Conservation (phyloP, 2,888 invertebrate genomes). For the Drosophila demipolita region DNA sequence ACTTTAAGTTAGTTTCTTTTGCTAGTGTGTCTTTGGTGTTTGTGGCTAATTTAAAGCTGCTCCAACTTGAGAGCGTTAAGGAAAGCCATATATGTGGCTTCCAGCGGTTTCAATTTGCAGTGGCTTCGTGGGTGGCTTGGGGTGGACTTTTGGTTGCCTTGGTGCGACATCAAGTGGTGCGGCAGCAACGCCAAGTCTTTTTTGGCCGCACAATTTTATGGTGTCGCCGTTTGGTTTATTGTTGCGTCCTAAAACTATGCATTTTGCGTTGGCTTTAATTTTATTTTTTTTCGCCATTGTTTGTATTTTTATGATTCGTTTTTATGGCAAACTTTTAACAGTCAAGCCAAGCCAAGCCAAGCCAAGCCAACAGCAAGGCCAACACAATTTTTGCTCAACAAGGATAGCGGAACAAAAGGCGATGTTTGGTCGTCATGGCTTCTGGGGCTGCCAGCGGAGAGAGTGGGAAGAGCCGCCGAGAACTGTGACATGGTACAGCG, state of each 20-base stretch:
- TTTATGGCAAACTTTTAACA: constrained; percentile 38
- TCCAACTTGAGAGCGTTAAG: background rate
- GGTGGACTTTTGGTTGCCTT: background rate
- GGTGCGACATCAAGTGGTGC: constrained; percentile 18
- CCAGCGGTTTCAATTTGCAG: constrained; percentile 4
- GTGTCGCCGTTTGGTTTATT: constrained; percentile 29
- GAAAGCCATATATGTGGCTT: constrained; percentile 16
- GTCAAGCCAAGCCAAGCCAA: background rate
- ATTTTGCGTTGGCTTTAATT: constrained; percentile 44
- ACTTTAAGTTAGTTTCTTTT: background rate
- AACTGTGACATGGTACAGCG: constrained; percentile 54
- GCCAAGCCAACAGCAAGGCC: background rate
- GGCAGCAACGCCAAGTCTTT: constrained; percentile 15
- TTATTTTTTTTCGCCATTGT: constrained; percentile 24
- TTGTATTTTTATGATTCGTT: constrained; percentile 29
- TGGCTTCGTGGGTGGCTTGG: constrained; percentile 8
- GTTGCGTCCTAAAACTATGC: constrained; percentile 40
- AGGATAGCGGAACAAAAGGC: constrained; percentile 52
- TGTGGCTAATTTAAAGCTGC: background rate
- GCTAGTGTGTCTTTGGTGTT: background rate
- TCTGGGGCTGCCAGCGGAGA: constrained; percentile 26
- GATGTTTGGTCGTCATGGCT: constrained; percentile 36
- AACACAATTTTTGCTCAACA: constrained; percentile 35
- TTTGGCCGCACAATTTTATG: constrained; percentile 39
- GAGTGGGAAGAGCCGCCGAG: background rate